Evolutionary conservation across 2,797 vertebrate genomes (phyloP), one percentile per base, ranked within the genome.

Genomic region (Acipenser oxyrinchus): DNA sequence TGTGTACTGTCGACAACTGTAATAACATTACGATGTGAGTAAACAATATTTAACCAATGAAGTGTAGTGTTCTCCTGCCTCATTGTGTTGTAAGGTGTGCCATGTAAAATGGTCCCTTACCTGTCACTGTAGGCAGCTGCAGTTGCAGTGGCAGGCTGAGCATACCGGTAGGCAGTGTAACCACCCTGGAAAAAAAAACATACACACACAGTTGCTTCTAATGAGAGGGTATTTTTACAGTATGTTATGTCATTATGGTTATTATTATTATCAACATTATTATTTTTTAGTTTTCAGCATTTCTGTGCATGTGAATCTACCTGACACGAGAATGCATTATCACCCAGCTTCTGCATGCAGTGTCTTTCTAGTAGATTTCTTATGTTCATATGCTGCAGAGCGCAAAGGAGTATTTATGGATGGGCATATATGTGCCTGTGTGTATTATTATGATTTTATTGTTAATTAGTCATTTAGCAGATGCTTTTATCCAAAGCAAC

Each of bases 51-150:
- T 37, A 37, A 51, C 65, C 51, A 67, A 51, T 67, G 66, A 64
- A 51, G 52, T 53, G 69, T 66, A 58, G 63, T 60, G 53, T 67
- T 58, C 64, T 64, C 49, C 66, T 71, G 65, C 64, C 63, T 63
- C 66, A 37, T 37, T 69, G 66, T 63, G 55, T 37, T 65, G 59
- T 70, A 62, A 70, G 66, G 63, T 67, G 59, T 63, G 63, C 60
- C 55, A 65, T 63, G 60, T 65, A 48, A 52, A 74, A 49, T 62
- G 62, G 51, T 67, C 49, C 75, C 91, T 93, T 92, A 97, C 95
- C 95, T 97, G 93, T 97, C 95, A 92, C 95, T 96, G 92, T 96
- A 97, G 89, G 95, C 94, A 82, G 94, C 91, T 78, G 95, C 93
- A 76, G 95, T 93, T 86, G 95, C 91, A 82, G 94, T 93, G 86